A percentile compares a stretch with the other conserved stretches of the same genome.
phyloP scores from a whole-genome alignment of 2,113 vertebrate genomes.

The Clupea harengus region DNA sequence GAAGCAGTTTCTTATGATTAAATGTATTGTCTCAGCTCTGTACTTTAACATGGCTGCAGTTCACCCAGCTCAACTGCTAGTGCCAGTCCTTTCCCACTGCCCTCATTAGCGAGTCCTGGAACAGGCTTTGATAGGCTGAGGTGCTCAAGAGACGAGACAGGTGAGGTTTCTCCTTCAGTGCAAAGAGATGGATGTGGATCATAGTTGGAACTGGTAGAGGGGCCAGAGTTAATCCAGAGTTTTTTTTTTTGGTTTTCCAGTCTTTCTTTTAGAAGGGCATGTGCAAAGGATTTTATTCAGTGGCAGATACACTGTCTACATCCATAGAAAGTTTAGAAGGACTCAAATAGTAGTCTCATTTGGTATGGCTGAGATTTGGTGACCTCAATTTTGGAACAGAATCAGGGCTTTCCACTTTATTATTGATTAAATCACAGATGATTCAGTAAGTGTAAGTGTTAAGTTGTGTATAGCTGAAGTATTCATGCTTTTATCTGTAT shows the following conservation, averaged over 20 bases:
- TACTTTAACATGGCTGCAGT: not conserved
- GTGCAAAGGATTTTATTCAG: not conserved
- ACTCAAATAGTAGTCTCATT: not conserved
- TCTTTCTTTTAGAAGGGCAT: not conserved
- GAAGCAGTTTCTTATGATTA: not conserved
- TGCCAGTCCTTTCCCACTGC: not conserved
- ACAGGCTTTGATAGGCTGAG: not conserved
- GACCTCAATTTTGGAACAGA: not conserved
- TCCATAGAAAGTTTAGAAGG: not conserved
- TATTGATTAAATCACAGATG: not conserved
- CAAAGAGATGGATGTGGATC: not conserved
- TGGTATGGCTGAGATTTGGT: not conserved
- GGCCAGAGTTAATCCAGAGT: not conserved
- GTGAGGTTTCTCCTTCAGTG: not conserved
- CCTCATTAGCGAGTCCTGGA: not conserved
- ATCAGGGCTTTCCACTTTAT: not conserved
- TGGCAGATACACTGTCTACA: not conserved
- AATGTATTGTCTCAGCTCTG: not conserved
- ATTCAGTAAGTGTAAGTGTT: not conserved
- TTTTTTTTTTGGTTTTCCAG: not conserved
- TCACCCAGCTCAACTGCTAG: not conserved
- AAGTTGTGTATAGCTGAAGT: not conserved
- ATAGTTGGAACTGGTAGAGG: not conserved
- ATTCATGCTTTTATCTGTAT: not conserved
- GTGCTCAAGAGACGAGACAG: not conserved